These are phyloP conservation scores for Alces alces DNA, from an alignment of 2,113 vertebrate genomes.

Conservation along the genomic window DNA sequence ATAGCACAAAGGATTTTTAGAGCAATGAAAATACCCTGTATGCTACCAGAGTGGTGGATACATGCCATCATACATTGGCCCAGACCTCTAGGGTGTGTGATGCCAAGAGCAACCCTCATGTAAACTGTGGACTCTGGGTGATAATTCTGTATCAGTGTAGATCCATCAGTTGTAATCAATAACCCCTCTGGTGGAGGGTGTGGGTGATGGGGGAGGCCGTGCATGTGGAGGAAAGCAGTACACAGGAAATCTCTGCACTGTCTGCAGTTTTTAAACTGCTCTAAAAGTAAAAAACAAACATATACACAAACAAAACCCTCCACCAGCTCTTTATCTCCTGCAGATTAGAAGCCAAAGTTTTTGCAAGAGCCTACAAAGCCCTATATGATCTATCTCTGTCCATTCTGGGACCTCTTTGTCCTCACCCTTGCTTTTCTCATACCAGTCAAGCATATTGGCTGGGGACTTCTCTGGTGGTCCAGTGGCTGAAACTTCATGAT, in stretches of 20 bases:
- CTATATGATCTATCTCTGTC: background rate
- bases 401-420: background rate
- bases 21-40: background rate
- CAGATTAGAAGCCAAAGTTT: background rate
- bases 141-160: background rate
- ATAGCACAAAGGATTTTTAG: background rate
- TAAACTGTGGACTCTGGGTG: background rate
- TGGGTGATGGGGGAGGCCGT: background rate
- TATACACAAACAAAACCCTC: background rate
- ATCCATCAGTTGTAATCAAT: background rate
- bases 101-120: background rate
- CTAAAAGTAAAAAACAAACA: background rate
- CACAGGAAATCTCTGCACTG: too few relatives aligned
- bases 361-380: background rate
- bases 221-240: too few relatives aligned
- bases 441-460: background rate
- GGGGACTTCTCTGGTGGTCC: background rate
- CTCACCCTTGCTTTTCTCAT: background rate
- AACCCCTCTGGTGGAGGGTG: background rate
- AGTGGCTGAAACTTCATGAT: background rate
- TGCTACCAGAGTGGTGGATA: background rate
- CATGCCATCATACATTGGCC: background rate
- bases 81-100: background rate
- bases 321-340: background rate
- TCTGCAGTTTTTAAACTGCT: background rate